phyloP scores from a whole-genome alignment of 2,888 invertebrate genomes.

The Matsumyia berberina region DNA sequence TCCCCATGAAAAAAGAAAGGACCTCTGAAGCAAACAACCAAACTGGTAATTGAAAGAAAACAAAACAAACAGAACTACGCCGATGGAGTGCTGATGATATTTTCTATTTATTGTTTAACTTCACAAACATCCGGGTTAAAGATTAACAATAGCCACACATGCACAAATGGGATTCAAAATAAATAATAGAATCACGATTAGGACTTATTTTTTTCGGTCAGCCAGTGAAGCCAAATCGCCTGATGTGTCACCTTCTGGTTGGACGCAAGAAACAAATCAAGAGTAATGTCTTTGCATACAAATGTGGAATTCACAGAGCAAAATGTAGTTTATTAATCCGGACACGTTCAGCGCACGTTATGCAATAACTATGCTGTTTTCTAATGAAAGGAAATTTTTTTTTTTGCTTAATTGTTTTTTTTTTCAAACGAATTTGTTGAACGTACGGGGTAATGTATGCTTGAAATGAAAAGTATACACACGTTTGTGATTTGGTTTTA shows the following conservation, averaged over 20 bases:
- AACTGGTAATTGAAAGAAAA: neutral
- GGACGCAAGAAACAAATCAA: neutral
- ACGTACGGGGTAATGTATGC: neutral
- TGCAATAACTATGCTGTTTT: slow-evolving; percentile 26
- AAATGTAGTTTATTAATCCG: slow-evolving; percentile 6
- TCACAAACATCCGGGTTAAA: slow-evolving; percentile 48
- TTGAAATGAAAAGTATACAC: slow-evolving; percentile 44
- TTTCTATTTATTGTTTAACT: neutral
- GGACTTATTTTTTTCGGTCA: slow-evolving; percentile 33
- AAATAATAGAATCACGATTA: slow-evolving; percentile 15
- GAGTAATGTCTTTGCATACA: slow-evolving; percentile 38
- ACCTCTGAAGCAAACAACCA: neutral
- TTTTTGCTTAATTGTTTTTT: slow-evolving; percentile 16
- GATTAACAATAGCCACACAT: neutral
- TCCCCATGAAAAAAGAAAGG: slow-evolving; percentile 5
- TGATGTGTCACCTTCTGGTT: neutral
- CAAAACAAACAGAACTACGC: slow-evolving; percentile 13
- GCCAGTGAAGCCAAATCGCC: slow-evolving; percentile 4
- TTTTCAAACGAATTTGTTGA: neutral
- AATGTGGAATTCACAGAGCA: slow-evolving; percentile 34
- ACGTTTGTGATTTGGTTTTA: slow-evolving; percentile 41
- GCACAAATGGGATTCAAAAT: slow-evolving; percentile 14
- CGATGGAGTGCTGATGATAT: slow-evolving; percentile 1
- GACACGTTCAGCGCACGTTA: slow-evolving; percentile 45
- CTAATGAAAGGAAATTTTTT: slow-evolving; percentile 21